Conservation (phyloP, 2,113 vertebrate genomes). For the Ctenodactylus gundi region DNA sequence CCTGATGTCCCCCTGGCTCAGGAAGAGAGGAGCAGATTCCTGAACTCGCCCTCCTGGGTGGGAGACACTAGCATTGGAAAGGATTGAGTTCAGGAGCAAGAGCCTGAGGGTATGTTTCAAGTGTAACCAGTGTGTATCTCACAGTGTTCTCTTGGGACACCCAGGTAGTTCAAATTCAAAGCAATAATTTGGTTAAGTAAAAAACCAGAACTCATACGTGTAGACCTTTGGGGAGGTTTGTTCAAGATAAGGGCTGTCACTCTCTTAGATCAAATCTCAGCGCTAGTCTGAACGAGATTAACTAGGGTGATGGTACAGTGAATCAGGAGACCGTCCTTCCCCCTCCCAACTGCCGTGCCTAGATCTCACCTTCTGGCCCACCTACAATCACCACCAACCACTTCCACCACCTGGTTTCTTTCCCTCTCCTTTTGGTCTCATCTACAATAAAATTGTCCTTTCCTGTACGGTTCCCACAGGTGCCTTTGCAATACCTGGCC, state of each 20-base stretch:
- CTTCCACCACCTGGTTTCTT: not conserved
- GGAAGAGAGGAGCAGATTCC: not conserved
- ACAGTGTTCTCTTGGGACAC: not conserved
- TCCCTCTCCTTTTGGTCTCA: not conserved
- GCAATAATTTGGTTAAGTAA: not conserved
- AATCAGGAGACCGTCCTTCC: too few species aligned
- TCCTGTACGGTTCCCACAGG: conserved; percentile 48
- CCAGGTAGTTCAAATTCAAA: conserved; percentile 6
- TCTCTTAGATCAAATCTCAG: not conserved
- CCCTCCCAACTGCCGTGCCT: not conserved
- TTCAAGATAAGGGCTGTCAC: not conserved
- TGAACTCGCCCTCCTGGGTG: not conserved
- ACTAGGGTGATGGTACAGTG: not conserved
- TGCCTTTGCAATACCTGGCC: conserved; percentile 41
- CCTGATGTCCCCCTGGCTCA: not conserved
- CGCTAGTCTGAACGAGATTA: not conserved
- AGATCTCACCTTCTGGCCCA: not conserved
- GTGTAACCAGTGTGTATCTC: not conserved
- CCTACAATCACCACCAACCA: not conserved
- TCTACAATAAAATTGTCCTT: conserved; percentile 35
- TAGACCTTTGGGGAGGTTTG: not conserved
- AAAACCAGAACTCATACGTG: not conserved
- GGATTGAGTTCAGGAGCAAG: not conserved
- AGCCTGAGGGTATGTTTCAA: not conserved
- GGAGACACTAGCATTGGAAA: not conserved